Conservation (phyloP, 2,888 invertebrate genomes). For the Chymomyza procnemis region DNA sequence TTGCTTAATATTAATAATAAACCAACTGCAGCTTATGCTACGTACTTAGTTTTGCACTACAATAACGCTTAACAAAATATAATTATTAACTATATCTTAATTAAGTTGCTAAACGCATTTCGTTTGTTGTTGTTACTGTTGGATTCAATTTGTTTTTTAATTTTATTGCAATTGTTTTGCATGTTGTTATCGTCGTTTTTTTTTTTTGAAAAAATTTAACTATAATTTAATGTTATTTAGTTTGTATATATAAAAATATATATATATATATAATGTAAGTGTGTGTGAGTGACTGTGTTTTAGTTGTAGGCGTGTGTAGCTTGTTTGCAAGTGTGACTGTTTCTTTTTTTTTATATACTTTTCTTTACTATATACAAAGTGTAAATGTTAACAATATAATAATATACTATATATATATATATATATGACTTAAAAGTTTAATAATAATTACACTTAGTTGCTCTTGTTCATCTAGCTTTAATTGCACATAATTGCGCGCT, state of each 20-base stretch:
- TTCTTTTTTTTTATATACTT: neutral
- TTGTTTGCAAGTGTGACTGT: constrained; percentile 18
- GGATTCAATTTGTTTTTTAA: constrained; percentile 16
- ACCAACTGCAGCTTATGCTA: constrained; percentile 34
- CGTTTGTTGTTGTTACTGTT: constrained; percentile 37
- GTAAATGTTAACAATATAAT: constrained; percentile 42
- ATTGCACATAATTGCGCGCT: constrained; percentile 31
- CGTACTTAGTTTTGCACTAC: constrained; percentile 48
- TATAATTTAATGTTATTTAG: constrained; percentile 48
- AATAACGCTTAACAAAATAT: constrained; percentile 74
- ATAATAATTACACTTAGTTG: constrained; percentile 58
- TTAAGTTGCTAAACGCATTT: constrained; percentile 43
- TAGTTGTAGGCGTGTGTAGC: constrained; percentile 18
- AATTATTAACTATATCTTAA: constrained; percentile 63
- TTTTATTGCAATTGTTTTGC: constrained; percentile 43
- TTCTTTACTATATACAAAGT: constrained; percentile 41
- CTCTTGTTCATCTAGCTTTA: constrained; percentile 36
- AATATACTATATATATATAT: constrained; percentile 32
- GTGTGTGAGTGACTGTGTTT: too few species aligned
- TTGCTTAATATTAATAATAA: constrained; percentile 63
- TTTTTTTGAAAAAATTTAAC: constrained; percentile 69
- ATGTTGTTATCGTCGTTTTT: constrained; percentile 37
- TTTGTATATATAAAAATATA: constrained; percentile 54
- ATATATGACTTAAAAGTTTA: constrained; percentile 23
- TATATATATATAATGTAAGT: constrained; percentile 43